A percentile compares a stretch with the other conserved stretches of the same genome.
These are phyloP conservation scores for Bubalus kerabau DNA, from an alignment of 2,113 vertebrate species.

Conservation along the genomic window DNA sequence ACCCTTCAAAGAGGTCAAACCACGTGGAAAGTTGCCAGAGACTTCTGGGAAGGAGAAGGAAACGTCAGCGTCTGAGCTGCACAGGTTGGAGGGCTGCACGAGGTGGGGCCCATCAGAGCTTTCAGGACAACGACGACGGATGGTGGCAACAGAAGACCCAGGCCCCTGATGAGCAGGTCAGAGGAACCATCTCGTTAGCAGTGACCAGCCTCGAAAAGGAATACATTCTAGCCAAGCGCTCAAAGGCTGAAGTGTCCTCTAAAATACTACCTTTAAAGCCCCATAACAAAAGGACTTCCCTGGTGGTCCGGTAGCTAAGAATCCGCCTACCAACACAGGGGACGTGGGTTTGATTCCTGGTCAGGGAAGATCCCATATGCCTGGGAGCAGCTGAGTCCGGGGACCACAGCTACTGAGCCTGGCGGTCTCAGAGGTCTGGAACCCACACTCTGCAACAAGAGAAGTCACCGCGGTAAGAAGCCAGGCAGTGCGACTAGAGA, in stretches of 20 bases:
- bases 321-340: background rate
- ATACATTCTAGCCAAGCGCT: accelerated
- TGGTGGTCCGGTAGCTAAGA: background rate
- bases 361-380: accelerated
- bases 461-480: background rate
- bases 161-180: no score
- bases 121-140: accelerated
- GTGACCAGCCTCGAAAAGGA: no score
- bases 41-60: accelerated
- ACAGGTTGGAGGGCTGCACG: background rate
- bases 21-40: background rate
- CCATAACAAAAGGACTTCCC: background rate
- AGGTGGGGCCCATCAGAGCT: accelerated
- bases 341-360: background rate
- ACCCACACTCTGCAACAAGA: background rate
- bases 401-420: background rate
- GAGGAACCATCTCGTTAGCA: background rate
- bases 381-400: background rate
- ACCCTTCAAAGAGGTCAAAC: background rate
- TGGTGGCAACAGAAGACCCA: no score
- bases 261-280: background rate
- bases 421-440: background rate
- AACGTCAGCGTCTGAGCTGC: accelerated
- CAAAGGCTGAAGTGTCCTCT: background rate
- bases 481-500: background rate